Evolutionary conservation across 2,113 vertebrate genomes (phyloP).

Genomic region (Megaceryle torquata): DNA sequence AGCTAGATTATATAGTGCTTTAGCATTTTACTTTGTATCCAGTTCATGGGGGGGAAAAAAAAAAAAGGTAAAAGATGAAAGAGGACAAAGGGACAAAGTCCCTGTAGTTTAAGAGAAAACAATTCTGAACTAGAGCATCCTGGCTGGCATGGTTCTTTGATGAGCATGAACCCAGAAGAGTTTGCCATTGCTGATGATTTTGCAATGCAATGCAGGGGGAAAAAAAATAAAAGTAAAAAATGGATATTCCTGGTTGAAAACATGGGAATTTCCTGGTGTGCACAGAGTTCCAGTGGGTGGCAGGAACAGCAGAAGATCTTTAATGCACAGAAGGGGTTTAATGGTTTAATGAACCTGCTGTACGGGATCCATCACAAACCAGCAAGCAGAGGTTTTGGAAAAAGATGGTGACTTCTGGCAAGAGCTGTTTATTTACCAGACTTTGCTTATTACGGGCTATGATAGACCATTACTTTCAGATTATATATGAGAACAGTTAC

Average conservation of each 20-base stretch:
- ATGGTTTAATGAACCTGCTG: constrained; percentile 23
- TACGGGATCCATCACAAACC: not conserved
- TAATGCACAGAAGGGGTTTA: not conserved
- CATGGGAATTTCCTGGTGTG: not conserved
- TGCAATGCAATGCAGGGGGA: not conserved
- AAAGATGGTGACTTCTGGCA: not conserved
- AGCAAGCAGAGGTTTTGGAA: not conserved
- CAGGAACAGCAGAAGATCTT: constrained; percentile 1
- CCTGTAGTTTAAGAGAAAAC: not conserved
- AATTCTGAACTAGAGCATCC: not conserved
- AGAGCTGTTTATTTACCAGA: not conserved
- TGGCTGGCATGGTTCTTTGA: not conserved
- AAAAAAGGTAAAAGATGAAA: not conserved
- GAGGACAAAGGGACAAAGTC: not conserved
- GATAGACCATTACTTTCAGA: not conserved
- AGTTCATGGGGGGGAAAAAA: not conserved
- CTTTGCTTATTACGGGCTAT: not conserved
- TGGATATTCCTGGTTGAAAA: not conserved
- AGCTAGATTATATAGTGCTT: not conserved
- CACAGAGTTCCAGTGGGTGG: not conserved
- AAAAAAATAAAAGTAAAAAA: not conserved
- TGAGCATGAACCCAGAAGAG: rapidly evolving
- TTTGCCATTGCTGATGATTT: not conserved
- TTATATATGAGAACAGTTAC: not conserved
- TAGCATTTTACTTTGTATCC: not conserved